Evolutionary conservation across 2,888 invertebrate genomes (phyloP).

Genomic region (Agrotis clavis): DNA sequence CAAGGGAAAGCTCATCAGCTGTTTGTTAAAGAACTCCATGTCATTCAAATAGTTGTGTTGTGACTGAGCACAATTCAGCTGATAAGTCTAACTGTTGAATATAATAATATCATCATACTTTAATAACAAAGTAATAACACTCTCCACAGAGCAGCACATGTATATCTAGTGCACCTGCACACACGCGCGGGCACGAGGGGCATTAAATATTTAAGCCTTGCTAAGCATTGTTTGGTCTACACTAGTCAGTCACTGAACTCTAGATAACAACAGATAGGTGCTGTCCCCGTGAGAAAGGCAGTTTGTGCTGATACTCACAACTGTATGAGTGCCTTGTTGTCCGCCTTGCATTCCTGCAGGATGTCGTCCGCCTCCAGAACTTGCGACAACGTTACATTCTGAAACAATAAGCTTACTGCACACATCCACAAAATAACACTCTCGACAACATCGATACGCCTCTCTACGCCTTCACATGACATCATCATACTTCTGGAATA

Average conservation of each 20-base stretch:
- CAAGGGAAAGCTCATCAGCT: neutral
- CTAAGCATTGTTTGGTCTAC: conserved; percentile 24
- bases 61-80: conserved; percentile 25
- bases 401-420: conserved; percentile 79
- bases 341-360: conserved; percentile 98
- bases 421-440: conserved; percentile 49
- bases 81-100: neutral
- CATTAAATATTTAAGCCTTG: conserved; percentile 16
- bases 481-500: conserved; percentile 22
- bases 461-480: conserved; percentile 22
- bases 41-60: neutral
- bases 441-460: conserved; percentile 21
- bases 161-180: neutral
- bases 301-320: conserved; percentile 93
- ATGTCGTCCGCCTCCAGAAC: conserved; percentile 98
- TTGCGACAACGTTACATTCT: conserved; percentile 97
- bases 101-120: neutral
- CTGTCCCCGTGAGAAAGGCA: neutral
- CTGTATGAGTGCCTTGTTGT: conserved; percentile 97
- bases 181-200: conserved; percentile 3
- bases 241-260: conserved; percentile 25
- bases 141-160: neutral
- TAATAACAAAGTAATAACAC: conserved; percentile 5
- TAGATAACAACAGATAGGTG: conserved; percentile 19
- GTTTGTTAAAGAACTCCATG: neutral